Evolutionary conservation across 2,113 vertebrate genomes (phyloP).

Genomic region (Protomyctophum bolini): DNA sequence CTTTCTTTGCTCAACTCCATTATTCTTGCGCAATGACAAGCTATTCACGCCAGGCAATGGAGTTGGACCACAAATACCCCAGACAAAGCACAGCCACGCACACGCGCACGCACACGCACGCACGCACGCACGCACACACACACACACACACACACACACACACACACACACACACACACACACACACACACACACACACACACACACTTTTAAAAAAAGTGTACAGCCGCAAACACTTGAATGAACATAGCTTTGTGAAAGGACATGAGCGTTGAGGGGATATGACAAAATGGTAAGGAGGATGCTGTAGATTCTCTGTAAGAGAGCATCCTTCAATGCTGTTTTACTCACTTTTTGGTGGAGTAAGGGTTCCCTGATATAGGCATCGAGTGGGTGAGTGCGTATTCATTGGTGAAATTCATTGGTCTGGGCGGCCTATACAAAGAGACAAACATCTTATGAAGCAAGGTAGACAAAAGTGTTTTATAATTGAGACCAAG

Average conservation of each 20-base stretch:
- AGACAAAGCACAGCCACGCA: neutral
- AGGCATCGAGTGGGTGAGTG: conserved; percentile 95
- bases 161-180: conserved; percentile 14
- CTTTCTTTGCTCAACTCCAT: conserved; percentile 88
- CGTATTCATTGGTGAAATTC: conserved; percentile 91
- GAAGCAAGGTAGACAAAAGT: neutral
- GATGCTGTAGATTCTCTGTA: conserved; percentile 21
- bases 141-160: conserved; percentile 1
- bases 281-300: conserved; percentile 22
- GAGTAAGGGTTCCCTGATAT: conserved; percentile 96
- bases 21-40: conserved; percentile 85
- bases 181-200: conserved; percentile 13
- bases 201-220: conserved; percentile 13
- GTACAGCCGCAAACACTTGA: conserved; percentile 12
- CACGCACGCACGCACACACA: conserved; percentile 19
- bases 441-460: conserved; percentile 34
- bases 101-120: neutral
- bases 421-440: conserved; percentile 94
- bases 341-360: conserved; percentile 91
- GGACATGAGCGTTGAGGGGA: conserved; percentile 40
- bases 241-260: conserved; percentile 41
- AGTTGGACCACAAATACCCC: conserved; percentile 56
- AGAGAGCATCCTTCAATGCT: conserved; percentile 53
- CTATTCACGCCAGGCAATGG: conserved; percentile 85
- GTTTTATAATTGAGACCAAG: neutral